Evolutionary conservation across 2,888 invertebrate genomes (phyloP).

Genomic region (Leucania comma): DNA sequence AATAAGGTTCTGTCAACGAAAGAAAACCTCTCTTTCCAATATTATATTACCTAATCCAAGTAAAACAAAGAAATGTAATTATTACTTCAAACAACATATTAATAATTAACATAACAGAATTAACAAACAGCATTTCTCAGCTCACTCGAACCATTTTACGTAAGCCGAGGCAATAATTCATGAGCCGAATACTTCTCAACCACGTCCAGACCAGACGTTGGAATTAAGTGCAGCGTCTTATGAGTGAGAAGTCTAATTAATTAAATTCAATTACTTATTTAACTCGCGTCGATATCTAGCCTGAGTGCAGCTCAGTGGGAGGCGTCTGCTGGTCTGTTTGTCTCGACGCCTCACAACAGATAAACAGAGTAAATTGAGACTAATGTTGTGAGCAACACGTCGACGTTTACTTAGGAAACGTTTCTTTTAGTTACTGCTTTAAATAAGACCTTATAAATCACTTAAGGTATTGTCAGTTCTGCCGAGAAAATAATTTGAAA

Average conservation of each 20-base stretch:
- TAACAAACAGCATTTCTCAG: neutral
- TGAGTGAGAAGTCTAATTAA: slow-evolving; percentile 67
- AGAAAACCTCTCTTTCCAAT: neutral
- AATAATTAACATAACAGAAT: neutral
- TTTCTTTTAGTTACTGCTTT: slow-evolving; percentile 19
- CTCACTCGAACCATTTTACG: slow-evolving; percentile 13
- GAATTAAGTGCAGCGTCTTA: slow-evolving; percentile 51
- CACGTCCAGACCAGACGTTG: slow-evolving; percentile 41
- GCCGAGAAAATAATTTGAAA: neutral
- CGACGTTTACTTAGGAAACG: slow-evolving; percentile 37
- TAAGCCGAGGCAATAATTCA: slow-evolving; percentile 41
- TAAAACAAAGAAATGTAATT: neutral
- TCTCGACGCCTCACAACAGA: slow-evolving; percentile 33
- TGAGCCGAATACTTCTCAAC: slow-evolving; percentile 25
- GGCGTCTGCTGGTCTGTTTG: slow-evolving; percentile 58
- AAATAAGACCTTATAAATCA: slow-evolving; percentile 17
- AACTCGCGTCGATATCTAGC: slow-evolving; percentile 52
- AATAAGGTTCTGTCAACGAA: too few species aligned
- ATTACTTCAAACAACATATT: neutral
- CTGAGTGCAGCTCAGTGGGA: slow-evolving; percentile 30
- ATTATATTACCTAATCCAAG: slow-evolving; percentile 5
- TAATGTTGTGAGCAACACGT: slow-evolving; percentile 42
- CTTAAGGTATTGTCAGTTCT: neutral
- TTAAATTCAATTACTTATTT: slow-evolving; percentile 69
- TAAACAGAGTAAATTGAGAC: slow-evolving; percentile 50